A percentile compares a stretch with the other conserved stretches of the same genome.
Evolutionary conservation across 2,797 vertebrate genomes (phyloP).

Genomic region (Falco rusticolus): DNA sequence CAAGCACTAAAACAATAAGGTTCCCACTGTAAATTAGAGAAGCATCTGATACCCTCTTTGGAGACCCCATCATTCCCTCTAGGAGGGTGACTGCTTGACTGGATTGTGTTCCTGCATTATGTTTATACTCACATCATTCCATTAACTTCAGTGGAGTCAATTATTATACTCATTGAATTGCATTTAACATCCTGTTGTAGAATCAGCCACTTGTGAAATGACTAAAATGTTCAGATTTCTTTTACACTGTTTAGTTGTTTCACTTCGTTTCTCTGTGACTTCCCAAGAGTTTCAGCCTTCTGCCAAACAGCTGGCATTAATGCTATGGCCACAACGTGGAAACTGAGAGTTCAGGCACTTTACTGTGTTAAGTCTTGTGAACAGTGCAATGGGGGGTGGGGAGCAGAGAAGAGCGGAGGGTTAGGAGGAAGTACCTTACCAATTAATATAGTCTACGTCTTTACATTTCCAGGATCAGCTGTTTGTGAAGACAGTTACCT

Average conservation of each 20-base stretch:
- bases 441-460: not conserved
- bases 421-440: not conserved
- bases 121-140: not conserved
- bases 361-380: not conserved
- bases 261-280: not conserved
- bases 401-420: not conserved
- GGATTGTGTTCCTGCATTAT: not conserved
- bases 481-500: not conserved
- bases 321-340: not conserved
- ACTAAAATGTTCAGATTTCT: not conserved
- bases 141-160: not conserved
- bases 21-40: not conserved
- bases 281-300: not conserved
- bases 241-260: not conserved
- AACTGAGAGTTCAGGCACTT: not conserved
- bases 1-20: not conserved
- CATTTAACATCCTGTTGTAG: not conserved
- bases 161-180: not conserved
- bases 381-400: rapidly evolving
- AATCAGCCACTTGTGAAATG: slow-evolving; percentile 5
- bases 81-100: not conserved
- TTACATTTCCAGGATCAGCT: not conserved
- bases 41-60: not conserved
- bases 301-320: not conserved
- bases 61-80: not conserved